phyloP scores from a whole-genome alignment of 2,888 invertebrate species.

The Allophyes oxyacanthae region DNA sequence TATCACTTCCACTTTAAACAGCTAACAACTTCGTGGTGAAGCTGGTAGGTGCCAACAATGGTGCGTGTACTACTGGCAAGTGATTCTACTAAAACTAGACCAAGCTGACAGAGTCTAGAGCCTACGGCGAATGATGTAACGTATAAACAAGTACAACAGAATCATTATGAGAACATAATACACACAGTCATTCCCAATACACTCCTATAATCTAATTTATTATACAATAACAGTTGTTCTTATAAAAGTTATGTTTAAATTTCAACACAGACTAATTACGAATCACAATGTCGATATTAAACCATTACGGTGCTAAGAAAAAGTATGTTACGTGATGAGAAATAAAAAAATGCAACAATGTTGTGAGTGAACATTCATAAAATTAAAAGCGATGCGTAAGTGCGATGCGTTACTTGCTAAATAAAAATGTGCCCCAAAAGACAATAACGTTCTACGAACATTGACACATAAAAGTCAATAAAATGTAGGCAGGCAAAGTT shows the following conservation, averaged over 20 bases:
- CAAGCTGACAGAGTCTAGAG: slow-evolving; percentile 12
- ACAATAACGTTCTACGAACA: slow-evolving; percentile 40
- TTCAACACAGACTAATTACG: slow-evolving; percentile 68
- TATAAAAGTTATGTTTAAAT: slow-evolving; percentile 76
- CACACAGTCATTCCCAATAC: slow-evolving; percentile 61
- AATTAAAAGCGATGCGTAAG: slow-evolving; percentile 60
- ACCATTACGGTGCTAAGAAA: slow-evolving; percentile 60
- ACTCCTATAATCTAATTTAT: slow-evolving; percentile 69
- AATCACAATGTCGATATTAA: slow-evolving; percentile 68
- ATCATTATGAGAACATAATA: slow-evolving; percentile 47
- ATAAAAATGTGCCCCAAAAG: slow-evolving; percentile 48
- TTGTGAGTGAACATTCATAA: slow-evolving; percentile 52
- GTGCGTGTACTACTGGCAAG: slow-evolving; percentile 12
- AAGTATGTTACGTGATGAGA: slow-evolving; percentile 53
- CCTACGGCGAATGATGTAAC: slow-evolving; percentile 29
- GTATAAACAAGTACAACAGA: slow-evolving; percentile 47
- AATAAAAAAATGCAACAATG: slow-evolving; percentile 57
- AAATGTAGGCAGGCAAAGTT: slow-evolving; percentile 8
- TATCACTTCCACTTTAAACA: slow-evolving; percentile 1
- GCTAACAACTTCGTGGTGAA: slow-evolving; percentile 5
- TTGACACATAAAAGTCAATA: slow-evolving; percentile 46
- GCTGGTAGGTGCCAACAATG: slow-evolving; percentile 13
- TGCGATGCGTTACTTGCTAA: slow-evolving; percentile 51
- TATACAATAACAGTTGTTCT: slow-evolving; percentile 81
- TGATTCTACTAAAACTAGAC: slow-evolving; percentile 19